Evolutionary conservation across 2,113 vertebrate genomes (phyloP).

Genomic region (Cyphomyrus discorhynchus): DNA sequence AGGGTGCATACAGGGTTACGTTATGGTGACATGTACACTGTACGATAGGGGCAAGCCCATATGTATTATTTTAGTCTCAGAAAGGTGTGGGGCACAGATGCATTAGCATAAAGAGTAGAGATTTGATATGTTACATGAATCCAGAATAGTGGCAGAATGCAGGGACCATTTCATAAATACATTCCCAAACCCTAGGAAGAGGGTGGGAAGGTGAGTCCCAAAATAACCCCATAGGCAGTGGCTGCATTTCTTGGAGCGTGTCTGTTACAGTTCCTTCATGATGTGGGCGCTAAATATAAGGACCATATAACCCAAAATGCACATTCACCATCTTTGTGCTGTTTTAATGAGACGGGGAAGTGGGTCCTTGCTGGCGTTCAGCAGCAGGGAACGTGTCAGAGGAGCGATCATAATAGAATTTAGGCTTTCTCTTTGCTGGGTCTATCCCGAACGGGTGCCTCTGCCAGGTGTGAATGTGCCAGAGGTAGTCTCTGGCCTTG

Average conservation of each 20-base stretch:
- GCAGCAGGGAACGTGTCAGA: neutral
- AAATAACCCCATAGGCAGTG: neutral
- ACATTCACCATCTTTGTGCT: neutral
- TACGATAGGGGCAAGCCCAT: neutral
- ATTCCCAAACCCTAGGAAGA: neutral
- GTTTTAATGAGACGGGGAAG: neutral
- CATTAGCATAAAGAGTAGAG: neutral
- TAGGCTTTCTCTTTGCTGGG: neutral
- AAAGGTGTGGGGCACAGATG: neutral
- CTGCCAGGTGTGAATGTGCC: neutral
- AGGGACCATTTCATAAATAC: neutral
- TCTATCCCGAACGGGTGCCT: neutral
- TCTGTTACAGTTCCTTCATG: neutral
- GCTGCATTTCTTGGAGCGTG: neutral
- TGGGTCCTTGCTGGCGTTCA: neutral
- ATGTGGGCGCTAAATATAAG: constrained; percentile 1
- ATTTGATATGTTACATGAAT: neutral
- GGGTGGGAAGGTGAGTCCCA: neutral
- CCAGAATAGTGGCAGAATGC: neutral
- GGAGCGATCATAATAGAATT: neutral
- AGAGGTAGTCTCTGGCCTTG: neutral
- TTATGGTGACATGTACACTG: neutral
- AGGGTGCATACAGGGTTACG: neutral
- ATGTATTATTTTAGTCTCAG: neutral
- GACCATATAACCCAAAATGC: neutral